Base-by-base conservation (phyloP, 2,113 vertebrate genomes). In the Chionomys nivalis region DNA sequence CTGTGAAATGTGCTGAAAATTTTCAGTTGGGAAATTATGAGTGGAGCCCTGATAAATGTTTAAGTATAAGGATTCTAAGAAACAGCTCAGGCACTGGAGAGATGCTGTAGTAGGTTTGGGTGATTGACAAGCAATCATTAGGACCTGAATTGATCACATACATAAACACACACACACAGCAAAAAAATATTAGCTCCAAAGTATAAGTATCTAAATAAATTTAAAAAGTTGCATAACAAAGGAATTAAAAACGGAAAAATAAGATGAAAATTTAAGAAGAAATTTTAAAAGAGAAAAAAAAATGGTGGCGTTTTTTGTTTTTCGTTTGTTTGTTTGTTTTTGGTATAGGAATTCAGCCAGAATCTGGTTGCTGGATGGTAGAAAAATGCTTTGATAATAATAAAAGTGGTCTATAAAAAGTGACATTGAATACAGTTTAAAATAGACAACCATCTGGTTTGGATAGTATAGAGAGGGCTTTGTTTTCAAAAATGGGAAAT, bases 401-500 rank as follows among this genome's bases (percentile, higher is more conserved):
- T 93, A 87, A 95, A 95, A 95, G 96, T 89, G 93, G 66, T 92
- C 88, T 94, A 91, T 94, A 44, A 92, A 95, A 95, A 58, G 91
- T 97, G 90, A 97, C 93, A 77, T 92, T 83, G 95, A 95, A 66
- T 68, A 13, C 9, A 47, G 61, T 96, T 96, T 95, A 95, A 98
- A 97, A 98, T 97, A 97, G 97, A 94, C 49, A 93, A 47, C 97
- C 97, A 97, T 97, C 97, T 98, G 97, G 96, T 89, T 73, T 78
- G 47, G 47, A 95, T 70, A 93, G 73, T 96, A 96, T 94, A 83
- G 96, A 88, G 77, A 93, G 55, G 58, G 52, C 94, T 96, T 87
- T 95, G 95, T 95, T 96, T 89, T 31, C 87, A 97, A 89, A 96
- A 92, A 68, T 82, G 42, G 91, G 81, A 96, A 95, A 91, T 83